These are phyloP conservation scores for Tympanoctomys barrerae DNA, from an alignment of 2,797 vertebrate genomes.

Conservation along the genomic window DNA sequence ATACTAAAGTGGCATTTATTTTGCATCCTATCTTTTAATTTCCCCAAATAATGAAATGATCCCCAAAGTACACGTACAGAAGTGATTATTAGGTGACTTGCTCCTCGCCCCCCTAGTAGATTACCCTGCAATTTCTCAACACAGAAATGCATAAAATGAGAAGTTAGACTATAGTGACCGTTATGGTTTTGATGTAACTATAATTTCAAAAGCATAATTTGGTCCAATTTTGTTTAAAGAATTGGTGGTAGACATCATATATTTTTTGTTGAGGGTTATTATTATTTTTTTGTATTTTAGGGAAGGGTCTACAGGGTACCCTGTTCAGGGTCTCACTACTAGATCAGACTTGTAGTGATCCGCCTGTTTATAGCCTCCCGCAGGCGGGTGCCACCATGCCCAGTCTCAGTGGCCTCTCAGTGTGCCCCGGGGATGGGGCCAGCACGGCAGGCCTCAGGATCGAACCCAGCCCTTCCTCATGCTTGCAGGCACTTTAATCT, in stretches of 20 bases:
- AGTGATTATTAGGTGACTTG: constrained; percentile 37
- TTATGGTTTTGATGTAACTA: constrained; percentile 35
- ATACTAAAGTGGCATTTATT: constrained; percentile 35
- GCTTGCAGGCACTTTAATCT: too few relatives aligned
- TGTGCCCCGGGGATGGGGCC: too few relatives aligned
- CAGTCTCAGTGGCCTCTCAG: too few relatives aligned
- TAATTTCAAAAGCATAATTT: constrained; percentile 40
- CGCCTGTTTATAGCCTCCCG: too few relatives aligned
- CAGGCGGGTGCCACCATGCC: too few relatives aligned
- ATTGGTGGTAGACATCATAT: constrained; percentile 17
- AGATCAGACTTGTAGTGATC: too few relatives aligned
- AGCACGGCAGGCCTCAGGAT: too few relatives aligned
- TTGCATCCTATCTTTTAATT: constrained; percentile 42
- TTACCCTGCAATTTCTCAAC: background rate
- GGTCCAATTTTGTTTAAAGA: background rate
- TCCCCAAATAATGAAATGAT: background rate
- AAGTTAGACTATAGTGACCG: background rate
- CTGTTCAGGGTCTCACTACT: too few relatives aligned
- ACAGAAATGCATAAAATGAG: background rate
- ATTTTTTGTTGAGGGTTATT: constrained; percentile 32
- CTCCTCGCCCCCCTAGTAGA: background rate
- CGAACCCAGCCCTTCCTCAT: too few relatives aligned
- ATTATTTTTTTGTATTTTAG: too few relatives aligned
- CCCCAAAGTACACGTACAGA: background rate
- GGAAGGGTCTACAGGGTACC: too few relatives aligned